Percentiles rank a stretch among this genome's conserved stretches.
phyloP scores from a whole-genome alignment of 2,888 invertebrate species.

The Copidosoma aretas region DNA sequence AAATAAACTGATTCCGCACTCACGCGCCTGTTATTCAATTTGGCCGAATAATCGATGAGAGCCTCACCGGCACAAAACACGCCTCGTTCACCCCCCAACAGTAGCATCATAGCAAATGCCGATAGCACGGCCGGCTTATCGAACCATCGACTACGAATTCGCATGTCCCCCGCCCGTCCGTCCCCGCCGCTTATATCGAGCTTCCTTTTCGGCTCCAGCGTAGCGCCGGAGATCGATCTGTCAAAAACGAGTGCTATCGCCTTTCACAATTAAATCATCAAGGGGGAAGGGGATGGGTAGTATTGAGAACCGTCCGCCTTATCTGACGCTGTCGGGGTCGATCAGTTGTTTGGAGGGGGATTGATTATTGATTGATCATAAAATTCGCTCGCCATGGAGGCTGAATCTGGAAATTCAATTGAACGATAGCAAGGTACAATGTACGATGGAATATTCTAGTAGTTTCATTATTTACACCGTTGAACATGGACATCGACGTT shows the following conservation, averaged over 20 bases:
- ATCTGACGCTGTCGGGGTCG: slow-evolving; percentile 21
- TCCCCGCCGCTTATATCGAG: not conserved
- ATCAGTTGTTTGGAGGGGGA: slow-evolving; percentile 25
- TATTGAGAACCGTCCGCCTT: not conserved
- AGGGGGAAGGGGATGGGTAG: slow-evolving; percentile 24
- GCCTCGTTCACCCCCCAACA: too few relatives aligned
- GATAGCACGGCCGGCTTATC: slow-evolving; percentile 16
- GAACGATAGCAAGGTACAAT: too few relatives aligned
- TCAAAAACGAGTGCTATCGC: slow-evolving; percentile 20
- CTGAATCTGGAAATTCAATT: too few relatives aligned
- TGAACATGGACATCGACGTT: too few relatives aligned
- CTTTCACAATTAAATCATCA: slow-evolving; percentile 29
- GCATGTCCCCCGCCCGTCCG: not conserved
- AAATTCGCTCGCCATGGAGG: too few relatives aligned
- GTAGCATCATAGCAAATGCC: not conserved
- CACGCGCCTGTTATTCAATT: too few relatives aligned
- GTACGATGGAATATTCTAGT: too few relatives aligned
- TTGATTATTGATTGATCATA: not conserved
- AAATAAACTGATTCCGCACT: too few relatives aligned
- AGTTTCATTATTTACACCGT: too few relatives aligned
- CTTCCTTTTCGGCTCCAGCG: not conserved
- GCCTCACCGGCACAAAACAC: not conserved
- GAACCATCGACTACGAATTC: slow-evolving; percentile 17
- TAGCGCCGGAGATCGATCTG: slow-evolving; percentile 13
- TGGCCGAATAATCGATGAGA: slow-evolving; percentile 27